A percentile compares a stretch with the other conserved stretches of the same genome.
Evolutionary conservation across 2,888 invertebrate genomes (phyloP).

Genomic region (Heliconius ismenius): DNA sequence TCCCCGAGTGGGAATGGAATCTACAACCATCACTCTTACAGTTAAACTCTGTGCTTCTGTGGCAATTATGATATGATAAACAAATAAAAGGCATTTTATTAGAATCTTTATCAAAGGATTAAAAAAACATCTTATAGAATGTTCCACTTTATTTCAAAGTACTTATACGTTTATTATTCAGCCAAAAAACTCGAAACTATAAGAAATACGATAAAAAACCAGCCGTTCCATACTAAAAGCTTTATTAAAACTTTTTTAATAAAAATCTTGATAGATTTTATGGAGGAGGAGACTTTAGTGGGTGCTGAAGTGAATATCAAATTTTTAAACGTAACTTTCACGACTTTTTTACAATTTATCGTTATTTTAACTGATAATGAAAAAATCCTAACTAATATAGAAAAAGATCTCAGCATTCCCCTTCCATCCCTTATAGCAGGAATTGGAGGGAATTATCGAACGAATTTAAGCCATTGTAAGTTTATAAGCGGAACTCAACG

Average conservation of each 20-base stretch:
- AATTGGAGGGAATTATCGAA: too few relatives aligned
- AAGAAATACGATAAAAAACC: neutral
- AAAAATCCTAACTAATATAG: neutral
- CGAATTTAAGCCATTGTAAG: too few relatives aligned
- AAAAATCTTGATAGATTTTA: conserved; percentile 19
- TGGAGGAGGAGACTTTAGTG: neutral
- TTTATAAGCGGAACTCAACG: too few relatives aligned
- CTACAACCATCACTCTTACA: too few relatives aligned
- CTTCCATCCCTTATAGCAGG: too few relatives aligned
- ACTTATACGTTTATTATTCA: neutral
- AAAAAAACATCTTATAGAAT: neutral
- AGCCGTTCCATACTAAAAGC: neutral
- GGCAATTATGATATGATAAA: too few relatives aligned
- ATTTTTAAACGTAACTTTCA: neutral
- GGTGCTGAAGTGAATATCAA: conserved; percentile 2
- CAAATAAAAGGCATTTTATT: too few relatives aligned
- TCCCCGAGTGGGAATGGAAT: neutral
- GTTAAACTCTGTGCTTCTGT: too few relatives aligned
- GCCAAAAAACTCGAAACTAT: neutral
- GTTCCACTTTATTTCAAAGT: neutral
- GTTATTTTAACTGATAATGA: neutral
- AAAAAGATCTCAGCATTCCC: too few relatives aligned
- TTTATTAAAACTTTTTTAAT: conserved; percentile 19
- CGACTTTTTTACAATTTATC: neutral
- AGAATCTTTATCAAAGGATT: neutral